These are phyloP conservation scores for Umimayanthus chanpuru DNA, from an alignment of 92 coral and sea anemone genomes.

Conservation along the genomic window DNA sequence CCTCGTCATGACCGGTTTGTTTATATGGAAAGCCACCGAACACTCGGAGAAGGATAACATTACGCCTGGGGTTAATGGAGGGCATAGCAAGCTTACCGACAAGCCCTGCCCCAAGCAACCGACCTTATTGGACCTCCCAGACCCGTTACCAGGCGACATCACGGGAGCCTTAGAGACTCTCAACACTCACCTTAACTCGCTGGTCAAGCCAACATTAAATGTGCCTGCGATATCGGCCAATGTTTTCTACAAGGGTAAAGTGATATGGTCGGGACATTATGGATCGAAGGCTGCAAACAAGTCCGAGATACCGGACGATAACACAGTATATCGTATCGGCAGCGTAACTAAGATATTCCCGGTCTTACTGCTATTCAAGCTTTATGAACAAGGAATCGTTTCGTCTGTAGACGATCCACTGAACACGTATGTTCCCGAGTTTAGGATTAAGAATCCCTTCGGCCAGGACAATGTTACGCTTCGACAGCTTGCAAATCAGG, in stretches of 20 bases:
- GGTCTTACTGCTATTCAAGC: conserved; percentile 67
- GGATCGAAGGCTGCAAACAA: conserved; percentile 54
- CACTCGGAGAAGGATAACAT: not conserved
- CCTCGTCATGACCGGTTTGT: not conserved
- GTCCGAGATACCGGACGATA: conserved; percentile 45
- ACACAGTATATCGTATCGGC: conserved; percentile 71
- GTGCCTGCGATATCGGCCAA: conserved; percentile 76
- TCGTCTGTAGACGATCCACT: conserved; percentile 75
- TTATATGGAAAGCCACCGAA: not conserved
- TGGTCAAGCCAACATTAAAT: conserved; percentile 44
- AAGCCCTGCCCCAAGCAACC: conserved; percentile 60
- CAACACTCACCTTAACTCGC: conserved; percentile 28
- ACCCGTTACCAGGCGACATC: conserved; percentile 54
- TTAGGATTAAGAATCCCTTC: conserved; percentile 72
- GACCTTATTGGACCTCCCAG: conserved; percentile 45
- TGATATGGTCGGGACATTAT: conserved; percentile 70
- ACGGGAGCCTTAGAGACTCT: conserved; percentile 35
- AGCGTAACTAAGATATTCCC: conserved; percentile 75
- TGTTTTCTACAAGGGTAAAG: conserved; percentile 52
- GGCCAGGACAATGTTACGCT: conserved; percentile 70
- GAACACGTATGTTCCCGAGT: conserved; percentile 74
- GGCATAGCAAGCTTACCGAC: not conserved
- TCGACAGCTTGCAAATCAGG: conserved; percentile 47
- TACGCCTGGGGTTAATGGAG: not conserved
- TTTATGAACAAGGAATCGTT: conserved; percentile 66